Percentiles rank a stretch among this genome's conserved stretches.
Evolutionary conservation across 2,113 vertebrate species (phyloP).

Genomic region (Micromys minutus): DNA sequence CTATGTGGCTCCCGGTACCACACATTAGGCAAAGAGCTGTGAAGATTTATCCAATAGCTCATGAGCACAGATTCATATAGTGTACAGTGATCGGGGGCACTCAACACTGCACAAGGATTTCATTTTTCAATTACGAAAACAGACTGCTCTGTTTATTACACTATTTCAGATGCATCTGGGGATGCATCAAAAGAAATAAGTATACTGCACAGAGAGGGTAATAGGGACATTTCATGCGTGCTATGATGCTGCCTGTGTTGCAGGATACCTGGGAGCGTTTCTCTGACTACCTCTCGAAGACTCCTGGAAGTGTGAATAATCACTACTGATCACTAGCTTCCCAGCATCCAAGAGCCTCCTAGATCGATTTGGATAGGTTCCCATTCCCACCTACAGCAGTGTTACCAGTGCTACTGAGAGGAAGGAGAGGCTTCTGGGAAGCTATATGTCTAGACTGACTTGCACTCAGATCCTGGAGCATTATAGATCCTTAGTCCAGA

Average conservation of each 20-base stretch:
- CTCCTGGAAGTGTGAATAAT: background rate
- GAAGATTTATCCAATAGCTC: slow-evolving; percentile 24
- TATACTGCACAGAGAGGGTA: background rate
- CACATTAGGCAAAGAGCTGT: background rate
- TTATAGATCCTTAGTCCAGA: background rate
- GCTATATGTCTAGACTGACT: background rate
- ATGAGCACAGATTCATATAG: background rate
- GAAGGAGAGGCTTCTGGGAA: background rate
- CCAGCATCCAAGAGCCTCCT: background rate
- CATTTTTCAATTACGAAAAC: slow-evolving; percentile 10
- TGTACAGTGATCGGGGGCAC: background rate
- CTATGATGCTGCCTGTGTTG: background rate
- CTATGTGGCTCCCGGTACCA: background rate
- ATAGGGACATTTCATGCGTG: background rate
- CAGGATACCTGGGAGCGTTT: background rate
- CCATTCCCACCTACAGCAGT: background rate
- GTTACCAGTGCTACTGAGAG: background rate
- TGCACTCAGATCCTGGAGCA: background rate
- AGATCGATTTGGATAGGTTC: background rate
- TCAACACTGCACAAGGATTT: background rate
- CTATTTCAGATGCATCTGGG: background rate
- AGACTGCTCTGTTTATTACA: slow-evolving; percentile 17
- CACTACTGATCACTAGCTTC: background rate
- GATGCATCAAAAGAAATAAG: background rate
- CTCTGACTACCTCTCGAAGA: background rate